phyloP scores from a whole-genome alignment of 1,140 invertebrate species.

The Brachionus rubens region DNA sequence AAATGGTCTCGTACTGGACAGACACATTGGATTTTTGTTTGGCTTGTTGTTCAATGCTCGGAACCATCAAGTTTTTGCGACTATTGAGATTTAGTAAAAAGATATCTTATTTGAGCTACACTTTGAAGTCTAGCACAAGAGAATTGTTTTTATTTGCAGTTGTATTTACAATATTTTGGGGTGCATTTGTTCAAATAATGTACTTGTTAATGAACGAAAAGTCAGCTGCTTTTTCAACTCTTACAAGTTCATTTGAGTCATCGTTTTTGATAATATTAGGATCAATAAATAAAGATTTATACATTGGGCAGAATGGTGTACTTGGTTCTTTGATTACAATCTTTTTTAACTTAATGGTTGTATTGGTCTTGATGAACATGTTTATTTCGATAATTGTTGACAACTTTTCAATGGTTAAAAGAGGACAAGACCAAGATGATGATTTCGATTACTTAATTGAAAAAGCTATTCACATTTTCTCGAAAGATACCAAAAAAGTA shows the following conservation, averaged over 20 bases:
- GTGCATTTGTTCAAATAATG: slow-evolving; percentile 14
- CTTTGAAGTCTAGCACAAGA: neutral
- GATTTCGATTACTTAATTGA: too few relatives aligned
- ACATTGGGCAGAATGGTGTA: too few relatives aligned
- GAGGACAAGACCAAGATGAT: too few relatives aligned
- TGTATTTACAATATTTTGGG: neutral
- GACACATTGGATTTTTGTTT: neutral
- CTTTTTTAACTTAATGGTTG: too few relatives aligned
- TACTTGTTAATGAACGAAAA: neutral
- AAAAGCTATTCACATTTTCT: too few relatives aligned
- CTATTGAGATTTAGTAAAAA: neutral
- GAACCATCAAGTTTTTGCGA: slow-evolving; percentile 8
- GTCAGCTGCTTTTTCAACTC: neutral
- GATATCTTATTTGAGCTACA: neutral
- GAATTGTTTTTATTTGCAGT: neutral
- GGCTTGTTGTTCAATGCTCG: neutral
- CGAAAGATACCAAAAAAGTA: too few relatives aligned
- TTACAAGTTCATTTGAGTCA: neutral
- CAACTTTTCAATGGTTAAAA: too few relatives aligned
- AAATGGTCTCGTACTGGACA: neutral
- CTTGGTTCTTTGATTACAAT: too few relatives aligned
- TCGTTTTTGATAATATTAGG: neutral
- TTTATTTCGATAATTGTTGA: too few relatives aligned
- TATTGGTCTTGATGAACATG: too few relatives aligned
- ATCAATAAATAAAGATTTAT: too few relatives aligned